Evolutionary conservation across 2,113 vertebrate genomes (phyloP).

Genomic region (Scartelaos histophorus): DNA sequence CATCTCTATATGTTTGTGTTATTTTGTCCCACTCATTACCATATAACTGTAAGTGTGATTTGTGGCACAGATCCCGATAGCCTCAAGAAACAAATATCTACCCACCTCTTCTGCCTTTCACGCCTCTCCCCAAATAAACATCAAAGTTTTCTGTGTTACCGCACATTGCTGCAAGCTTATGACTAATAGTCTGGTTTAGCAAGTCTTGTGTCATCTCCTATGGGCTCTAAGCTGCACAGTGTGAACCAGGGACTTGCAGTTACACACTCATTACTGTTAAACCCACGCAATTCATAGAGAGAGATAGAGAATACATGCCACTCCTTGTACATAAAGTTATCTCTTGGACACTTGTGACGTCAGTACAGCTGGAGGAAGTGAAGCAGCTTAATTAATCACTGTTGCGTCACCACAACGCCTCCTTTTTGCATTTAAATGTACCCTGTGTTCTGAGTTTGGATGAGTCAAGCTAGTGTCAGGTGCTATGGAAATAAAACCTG

Average conservation of each 20-base stretch:
- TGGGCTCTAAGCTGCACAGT: constrained; percentile 18
- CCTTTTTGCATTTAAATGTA: constrained; percentile 17
- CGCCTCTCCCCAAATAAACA: constrained; percentile 60
- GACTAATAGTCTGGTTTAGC: constrained; percentile 64
- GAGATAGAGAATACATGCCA: constrained; percentile 42
- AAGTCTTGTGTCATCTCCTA: constrained; percentile 42
- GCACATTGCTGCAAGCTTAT: constrained; percentile 49
- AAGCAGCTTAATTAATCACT: constrained; percentile 58
- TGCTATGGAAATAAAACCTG: constrained; percentile 1
- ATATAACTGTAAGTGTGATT: constrained; percentile 9
- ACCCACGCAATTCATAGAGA: constrained; percentile 14
- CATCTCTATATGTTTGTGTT: not conserved
- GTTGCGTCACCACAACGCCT: constrained; percentile 32
- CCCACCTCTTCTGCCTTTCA: constrained; percentile 52
- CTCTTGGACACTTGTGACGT: constrained; percentile 55
- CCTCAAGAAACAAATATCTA: constrained; percentile 62
- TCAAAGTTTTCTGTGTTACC: constrained; percentile 35
- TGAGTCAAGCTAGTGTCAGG: constrained; percentile 34
- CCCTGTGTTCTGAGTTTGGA: not conserved
- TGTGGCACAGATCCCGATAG: constrained; percentile 35
- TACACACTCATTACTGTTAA: constrained; percentile 18
- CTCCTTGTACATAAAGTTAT: constrained; percentile 52
- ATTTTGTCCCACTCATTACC: not conserved
- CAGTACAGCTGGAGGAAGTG: constrained; percentile 58
- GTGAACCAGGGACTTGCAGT: constrained; percentile 32